Percentiles rank a stretch among this genome's conserved stretches.
These are phyloP conservation scores for Scomber colias DNA, from an alignment of 2,113 vertebrate species.

Conservation along the genomic window DNA sequence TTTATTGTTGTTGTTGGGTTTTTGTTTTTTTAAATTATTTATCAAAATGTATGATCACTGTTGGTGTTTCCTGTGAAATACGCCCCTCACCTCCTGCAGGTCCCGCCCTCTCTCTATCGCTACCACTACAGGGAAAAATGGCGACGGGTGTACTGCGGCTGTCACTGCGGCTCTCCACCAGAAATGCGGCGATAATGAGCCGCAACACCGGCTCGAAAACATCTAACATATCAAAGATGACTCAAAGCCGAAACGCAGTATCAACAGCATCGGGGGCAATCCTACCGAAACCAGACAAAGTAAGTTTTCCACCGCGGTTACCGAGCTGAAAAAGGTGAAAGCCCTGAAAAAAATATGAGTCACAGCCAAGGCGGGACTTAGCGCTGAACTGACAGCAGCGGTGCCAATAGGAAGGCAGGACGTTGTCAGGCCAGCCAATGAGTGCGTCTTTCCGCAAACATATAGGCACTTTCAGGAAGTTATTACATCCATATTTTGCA, in stretches of 20 bases:
- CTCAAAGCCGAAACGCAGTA: constrained; percentile 80
- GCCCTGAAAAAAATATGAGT: background rate
- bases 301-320: constrained; percentile 73
- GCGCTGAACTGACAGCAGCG: background rate
- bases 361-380: constrained; percentile 31
- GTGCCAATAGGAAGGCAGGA: constrained; percentile 38
- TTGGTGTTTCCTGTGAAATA: background rate
- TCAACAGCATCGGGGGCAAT: constrained; percentile 88
- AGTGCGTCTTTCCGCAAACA: constrained; percentile 26
- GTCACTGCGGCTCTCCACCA: constrained; percentile 51
- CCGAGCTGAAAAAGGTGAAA: background rate
- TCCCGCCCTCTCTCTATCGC: constrained; percentile 7
- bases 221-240: constrained; percentile 42
- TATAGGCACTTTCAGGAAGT: constrained; percentile 50
- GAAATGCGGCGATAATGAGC: constrained; percentile 40
- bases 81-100: constrained; percentile 3
- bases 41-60: too few species aligned
- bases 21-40: too few species aligned
- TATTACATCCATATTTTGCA: background rate
- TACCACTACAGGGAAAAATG: constrained; percentile 65
- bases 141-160: constrained; percentile 65
- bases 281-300: constrained; percentile 92
- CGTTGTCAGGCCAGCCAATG: constrained; percentile 46
- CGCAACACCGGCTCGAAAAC: constrained; percentile 58
- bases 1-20: too few species aligned